Evolutionary conservation across 2,797 vertebrate genomes (phyloP), one percentile per base, ranked within the genome.

Genomic region (Oreortyx pictus): DNA sequence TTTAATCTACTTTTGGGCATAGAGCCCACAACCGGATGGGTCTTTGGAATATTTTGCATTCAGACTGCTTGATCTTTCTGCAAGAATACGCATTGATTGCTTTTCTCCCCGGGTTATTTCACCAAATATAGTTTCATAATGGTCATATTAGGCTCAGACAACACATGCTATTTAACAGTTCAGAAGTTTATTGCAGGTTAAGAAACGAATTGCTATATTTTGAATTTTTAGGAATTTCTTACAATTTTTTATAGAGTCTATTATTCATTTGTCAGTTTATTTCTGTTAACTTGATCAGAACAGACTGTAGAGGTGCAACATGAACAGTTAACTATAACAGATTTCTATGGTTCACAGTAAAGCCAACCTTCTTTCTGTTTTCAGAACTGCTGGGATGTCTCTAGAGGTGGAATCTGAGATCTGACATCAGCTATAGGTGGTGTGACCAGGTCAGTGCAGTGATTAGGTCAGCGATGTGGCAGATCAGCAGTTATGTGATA

Each of bases 81-180:
- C 57, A 68, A 1, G 0, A 1, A 37, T 18, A 16, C 31, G 33
- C 31, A 13, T 8, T 54, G 7, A 25, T 8, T 54, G 6, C 14
- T 64, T 43, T 86, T 79, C 27, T 81, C 27, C 16, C 2, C 0
- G 31, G 6, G 27, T 83, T 6, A 39, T 64, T 88, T 57, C 54
- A 65, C 6, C 5, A 1, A 20, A 18, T 13, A 24, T 2, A 64
- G 11, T 41, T 78, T 88, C 81, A 11, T 61, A 67, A 66, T 20
- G 9, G 14, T 41, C 20, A 3, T 37, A 27, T 29, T 56, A 37
- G 19, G 23, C 47, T 54, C 6, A 37, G n/a, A 43, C 22, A 52
- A 19, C 41, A 18, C 27, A 52, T 72, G 14, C 17, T 7, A 44
- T 61, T 80, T 81, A 39, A 37, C 33, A 33, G 41, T 39, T 90